A percentile compares a stretch with the other conserved stretches of the same genome.
These are phyloP conservation scores for Napeogenes sylphis DNA, from an alignment of 2,888 invertebrate genomes.

Conservation along the genomic window DNA sequence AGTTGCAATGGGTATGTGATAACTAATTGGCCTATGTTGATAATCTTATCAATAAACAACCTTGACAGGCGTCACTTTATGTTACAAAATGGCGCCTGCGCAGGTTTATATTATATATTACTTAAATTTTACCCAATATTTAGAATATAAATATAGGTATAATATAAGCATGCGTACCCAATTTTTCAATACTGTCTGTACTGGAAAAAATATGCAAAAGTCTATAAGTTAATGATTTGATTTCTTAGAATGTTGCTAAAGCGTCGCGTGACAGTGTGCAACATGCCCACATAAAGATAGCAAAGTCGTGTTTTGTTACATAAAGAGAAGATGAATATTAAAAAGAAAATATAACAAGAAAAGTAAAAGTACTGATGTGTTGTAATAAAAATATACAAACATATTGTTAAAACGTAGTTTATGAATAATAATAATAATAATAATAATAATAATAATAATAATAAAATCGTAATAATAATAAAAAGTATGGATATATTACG, in stretches of 20 bases:
- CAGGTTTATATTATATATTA: background rate
- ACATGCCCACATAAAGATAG: conserved; percentile 62
- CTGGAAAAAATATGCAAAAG: conserved; percentile 58
- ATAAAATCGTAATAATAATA: conserved; percentile 71
- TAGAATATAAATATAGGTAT: conserved; percentile 23
- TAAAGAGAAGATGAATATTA: conserved; percentile 44
- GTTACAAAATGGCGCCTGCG: background rate
- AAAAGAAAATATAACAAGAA: conserved; percentile 40
- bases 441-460: conserved; percentile 66
- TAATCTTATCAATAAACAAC: background rate
- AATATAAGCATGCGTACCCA: conserved; percentile 66
- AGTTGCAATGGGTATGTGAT: background rate
- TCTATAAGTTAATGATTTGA: conserved; percentile 43
- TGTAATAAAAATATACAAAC: conserved; percentile 60
- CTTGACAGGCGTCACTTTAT: background rate
- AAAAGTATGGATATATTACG: conserved; percentile 63
- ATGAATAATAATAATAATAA: conserved; percentile 73
- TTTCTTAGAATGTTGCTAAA: conserved; percentile 47
- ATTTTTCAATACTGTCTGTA: conserved; percentile 58
- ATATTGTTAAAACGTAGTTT: conserved; percentile 59
- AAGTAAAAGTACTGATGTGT: conserved; percentile 53
- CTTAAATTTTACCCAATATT: conserved; percentile 5
- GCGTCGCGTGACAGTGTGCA: conserved; percentile 55
- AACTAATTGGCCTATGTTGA: background rate
- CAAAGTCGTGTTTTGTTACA: conserved; percentile 49